Evolutionary conservation across 2,113 vertebrate genomes (phyloP).

Genomic region (Myxocyprinus asiaticus): DNA sequence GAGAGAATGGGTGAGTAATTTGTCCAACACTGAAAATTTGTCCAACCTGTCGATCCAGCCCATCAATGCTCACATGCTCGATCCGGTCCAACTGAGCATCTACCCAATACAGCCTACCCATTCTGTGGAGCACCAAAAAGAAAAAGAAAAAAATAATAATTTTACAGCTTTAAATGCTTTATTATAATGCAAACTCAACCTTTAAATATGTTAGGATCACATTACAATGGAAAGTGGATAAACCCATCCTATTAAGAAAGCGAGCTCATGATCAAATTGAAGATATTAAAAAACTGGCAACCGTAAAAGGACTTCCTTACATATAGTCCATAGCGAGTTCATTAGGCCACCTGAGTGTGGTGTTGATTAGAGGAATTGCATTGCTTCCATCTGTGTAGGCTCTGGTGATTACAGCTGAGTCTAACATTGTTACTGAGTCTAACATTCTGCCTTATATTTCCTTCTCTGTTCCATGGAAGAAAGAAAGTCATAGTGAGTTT

Average conservation of each 20-base stretch:
- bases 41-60: slow-evolving; percentile 83
- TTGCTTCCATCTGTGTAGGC: slow-evolving; percentile 95
- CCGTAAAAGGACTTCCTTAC: slow-evolving; percentile 79
- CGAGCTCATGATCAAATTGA: background rate
- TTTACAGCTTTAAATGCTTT: too few relatives aligned
- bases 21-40: slow-evolving; percentile 83
- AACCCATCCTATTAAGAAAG: background rate
- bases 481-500: too few relatives aligned
- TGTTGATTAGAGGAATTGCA: slow-evolving; percentile 88
- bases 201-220: too few relatives aligned
- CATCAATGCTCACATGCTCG: slow-evolving; percentile 92
- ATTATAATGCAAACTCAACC: too few relatives aligned
- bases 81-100: slow-evolving; percentile 98
- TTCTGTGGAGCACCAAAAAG: slow-evolving; percentile 68
- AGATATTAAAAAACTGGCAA: slow-evolving; percentile 4
- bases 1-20: slow-evolving; percentile 94
- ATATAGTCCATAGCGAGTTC: slow-evolving; percentile 89
- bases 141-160: too few relatives aligned
- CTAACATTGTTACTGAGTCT: too few relatives aligned
- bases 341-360: slow-evolving; percentile 96
- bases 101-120: slow-evolving; percentile 92
- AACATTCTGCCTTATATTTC: too few relatives aligned
- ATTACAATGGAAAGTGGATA: background rate
- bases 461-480: too few relatives aligned
- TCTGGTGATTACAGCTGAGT: slow-evolving; percentile 95